Conservation (phyloP, 2,888 invertebrate species). For the Bimastos eiseni region DNA sequence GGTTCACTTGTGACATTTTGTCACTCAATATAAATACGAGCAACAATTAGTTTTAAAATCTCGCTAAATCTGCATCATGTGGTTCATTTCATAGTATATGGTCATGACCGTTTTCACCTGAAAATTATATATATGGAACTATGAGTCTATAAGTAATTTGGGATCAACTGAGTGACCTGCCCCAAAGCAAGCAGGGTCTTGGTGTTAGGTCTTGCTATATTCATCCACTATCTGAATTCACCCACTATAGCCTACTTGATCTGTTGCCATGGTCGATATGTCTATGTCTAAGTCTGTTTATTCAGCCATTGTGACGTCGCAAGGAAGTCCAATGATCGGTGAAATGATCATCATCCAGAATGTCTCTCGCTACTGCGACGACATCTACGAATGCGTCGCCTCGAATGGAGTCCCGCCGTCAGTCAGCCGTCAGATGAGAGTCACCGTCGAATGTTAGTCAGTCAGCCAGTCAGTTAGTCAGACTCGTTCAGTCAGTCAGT, state of each 20-base stretch:
- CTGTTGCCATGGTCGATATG: neutral
- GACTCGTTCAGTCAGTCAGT: too few species aligned
- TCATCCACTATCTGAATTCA: too few species aligned
- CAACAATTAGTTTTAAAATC: too few species aligned
- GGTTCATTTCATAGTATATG: too few species aligned
- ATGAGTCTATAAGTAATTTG: neutral
- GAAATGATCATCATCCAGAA: constrained; percentile 75
- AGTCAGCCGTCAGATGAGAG: constrained; percentile 57
- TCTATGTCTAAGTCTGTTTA: too few species aligned
- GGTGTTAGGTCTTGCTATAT: too few species aligned
- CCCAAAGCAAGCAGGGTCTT: too few species aligned
- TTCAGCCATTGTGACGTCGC: too few species aligned
- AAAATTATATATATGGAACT: neutral
- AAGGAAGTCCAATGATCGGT: constrained; percentile 69
- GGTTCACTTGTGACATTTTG: too few species aligned
- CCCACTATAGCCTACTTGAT: neutral
- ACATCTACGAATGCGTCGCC: constrained; percentile 87
- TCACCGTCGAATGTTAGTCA: constrained; percentile 45
- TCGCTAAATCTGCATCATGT: too few species aligned
- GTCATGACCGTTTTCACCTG: neutral
- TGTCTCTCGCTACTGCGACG: constrained; percentile 86
- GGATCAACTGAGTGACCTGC: neutral
- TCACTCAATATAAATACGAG: too few species aligned
- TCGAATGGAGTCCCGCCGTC: constrained; percentile 89
- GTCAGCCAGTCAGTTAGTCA: too few species aligned